phyloP scores from a whole-genome alignment of 2,113 vertebrate genomes.

The Pygoscelis antarcticus region DNA sequence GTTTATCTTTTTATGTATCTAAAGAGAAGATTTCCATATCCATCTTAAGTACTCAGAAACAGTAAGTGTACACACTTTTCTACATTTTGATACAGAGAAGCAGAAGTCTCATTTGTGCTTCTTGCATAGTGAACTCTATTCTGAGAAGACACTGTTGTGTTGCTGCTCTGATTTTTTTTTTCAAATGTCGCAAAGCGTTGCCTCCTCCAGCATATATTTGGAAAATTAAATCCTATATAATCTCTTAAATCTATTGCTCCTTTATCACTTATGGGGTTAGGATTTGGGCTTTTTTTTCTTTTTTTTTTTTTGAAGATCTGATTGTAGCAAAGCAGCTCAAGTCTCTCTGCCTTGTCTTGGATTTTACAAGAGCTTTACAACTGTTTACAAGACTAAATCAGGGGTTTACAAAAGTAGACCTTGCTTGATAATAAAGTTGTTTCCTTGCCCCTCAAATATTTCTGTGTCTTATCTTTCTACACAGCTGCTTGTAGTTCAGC shows the following conservation, averaged over 20 bases:
- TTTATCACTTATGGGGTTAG: conserved; percentile 46
- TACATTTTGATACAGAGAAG: neutral
- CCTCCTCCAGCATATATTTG: conserved; percentile 24
- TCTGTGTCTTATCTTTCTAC: conserved; percentile 57
- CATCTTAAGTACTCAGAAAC: neutral
- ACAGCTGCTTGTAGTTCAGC: conserved; percentile 57
- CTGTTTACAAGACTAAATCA: conserved; percentile 68
- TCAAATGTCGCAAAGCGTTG: neutral
- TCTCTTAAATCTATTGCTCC: conserved; percentile 49
- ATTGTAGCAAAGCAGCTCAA: conserved; percentile 56
- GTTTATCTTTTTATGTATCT: neutral
- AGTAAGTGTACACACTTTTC: neutral
- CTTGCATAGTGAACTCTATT: neutral
- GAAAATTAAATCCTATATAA: conserved; percentile 56
- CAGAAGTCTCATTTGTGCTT: neutral
- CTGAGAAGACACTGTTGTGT: neutral
- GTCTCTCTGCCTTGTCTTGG: conserved; percentile 53
- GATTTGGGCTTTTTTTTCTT: neutral
- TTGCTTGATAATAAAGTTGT: conserved; percentile 66
- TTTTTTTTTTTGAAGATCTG: neutral
- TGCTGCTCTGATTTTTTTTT: neutral
- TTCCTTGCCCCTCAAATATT: conserved; percentile 65
- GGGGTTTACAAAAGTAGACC: conserved; percentile 60
- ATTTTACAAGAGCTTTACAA: conserved; percentile 57
- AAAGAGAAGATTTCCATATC: neutral